Conservation (phyloP, 2,888 invertebrate species). For the Seira musarum region DNA sequence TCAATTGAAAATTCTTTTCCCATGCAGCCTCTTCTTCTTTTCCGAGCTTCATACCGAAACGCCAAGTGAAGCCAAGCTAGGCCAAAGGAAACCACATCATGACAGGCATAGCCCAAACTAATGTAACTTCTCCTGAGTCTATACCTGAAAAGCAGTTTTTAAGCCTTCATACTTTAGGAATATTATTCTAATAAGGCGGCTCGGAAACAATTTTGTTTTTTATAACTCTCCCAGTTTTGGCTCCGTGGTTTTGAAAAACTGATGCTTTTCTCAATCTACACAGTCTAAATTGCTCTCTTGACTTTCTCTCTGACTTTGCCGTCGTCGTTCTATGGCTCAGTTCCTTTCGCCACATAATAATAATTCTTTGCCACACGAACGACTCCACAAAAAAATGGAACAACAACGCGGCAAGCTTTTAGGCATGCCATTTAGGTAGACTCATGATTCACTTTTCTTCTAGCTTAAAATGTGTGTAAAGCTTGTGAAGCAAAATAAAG, state of each 20-base stretch:
- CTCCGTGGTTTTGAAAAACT: slow-evolving; percentile 2
- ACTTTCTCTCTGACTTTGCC: slow-evolving; percentile 20
- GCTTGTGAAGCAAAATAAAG: neutral
- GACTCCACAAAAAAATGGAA: slow-evolving; percentile 21
- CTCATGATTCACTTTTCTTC: neutral
- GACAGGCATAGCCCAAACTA: neutral
- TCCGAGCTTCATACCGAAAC: neutral
- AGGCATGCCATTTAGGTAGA: neutral
- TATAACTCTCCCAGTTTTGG: neutral
- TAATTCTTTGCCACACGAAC: slow-evolving; percentile 48
- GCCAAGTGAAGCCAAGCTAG: too few species aligned
- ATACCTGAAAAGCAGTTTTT: neutral
- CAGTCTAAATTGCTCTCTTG: slow-evolving; percentile 39
- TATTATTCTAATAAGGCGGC: neutral
- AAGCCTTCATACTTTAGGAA: neutral
- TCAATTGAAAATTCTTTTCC: slow-evolving; percentile 11
- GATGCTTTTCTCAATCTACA: slow-evolving; percentile 5
- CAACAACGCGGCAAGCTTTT: neutral
- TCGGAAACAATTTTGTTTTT: slow-evolving; percentile 3
- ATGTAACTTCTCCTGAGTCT: slow-evolving; percentile 2
- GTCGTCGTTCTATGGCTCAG: slow-evolving; percentile 20
- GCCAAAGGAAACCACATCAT: neutral
- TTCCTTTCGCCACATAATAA: slow-evolving; percentile 43
- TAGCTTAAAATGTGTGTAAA: neutral
- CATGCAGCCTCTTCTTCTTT: neutral